A percentile compares a stretch with the other conserved stretches of the same genome.
phyloP scores from a whole-genome alignment of 1,140 invertebrate species.

The Dryas iulia region DNA sequence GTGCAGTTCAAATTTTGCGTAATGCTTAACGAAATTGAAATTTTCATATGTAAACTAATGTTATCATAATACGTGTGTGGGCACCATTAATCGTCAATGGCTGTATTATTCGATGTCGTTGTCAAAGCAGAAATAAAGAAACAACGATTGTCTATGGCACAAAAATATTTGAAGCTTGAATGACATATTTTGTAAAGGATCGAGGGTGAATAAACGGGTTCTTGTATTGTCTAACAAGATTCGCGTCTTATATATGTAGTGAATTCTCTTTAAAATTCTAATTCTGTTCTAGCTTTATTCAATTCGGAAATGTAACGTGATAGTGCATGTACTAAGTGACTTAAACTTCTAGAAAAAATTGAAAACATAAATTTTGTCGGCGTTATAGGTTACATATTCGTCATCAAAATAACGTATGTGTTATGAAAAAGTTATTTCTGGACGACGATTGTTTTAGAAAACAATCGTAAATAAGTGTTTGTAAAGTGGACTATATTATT shows the following conservation, averaged over 20 bases:
- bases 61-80: neutral
- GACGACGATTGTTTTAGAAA: constrained; percentile 42
- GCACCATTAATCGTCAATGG: neutral
- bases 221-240: constrained; percentile 17
- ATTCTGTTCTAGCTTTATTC: neutral
- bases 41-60: neutral
- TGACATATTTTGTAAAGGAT: constrained; percentile 10
- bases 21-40: too few relatives aligned
- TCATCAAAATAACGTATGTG: constrained; percentile 50
- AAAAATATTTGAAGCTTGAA: constrained; percentile 3
- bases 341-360: neutral
- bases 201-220: constrained; percentile 23
- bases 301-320: constrained; percentile 20
- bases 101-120: neutral
- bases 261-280: neutral
- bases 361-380: constrained; percentile 36
- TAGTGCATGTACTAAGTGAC: constrained; percentile 5
- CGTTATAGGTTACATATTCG: constrained; percentile 62
- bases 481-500: constrained; percentile 21
- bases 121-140: neutral
- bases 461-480: constrained; percentile 39
- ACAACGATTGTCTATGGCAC: constrained; percentile 4
- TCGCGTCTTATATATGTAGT: constrained; percentile 36
- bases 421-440: constrained; percentile 61
- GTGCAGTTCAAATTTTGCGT: too few relatives aligned